phyloP scores from a whole-genome alignment of 2,113 vertebrate genomes.

The Jacana jacana region DNA sequence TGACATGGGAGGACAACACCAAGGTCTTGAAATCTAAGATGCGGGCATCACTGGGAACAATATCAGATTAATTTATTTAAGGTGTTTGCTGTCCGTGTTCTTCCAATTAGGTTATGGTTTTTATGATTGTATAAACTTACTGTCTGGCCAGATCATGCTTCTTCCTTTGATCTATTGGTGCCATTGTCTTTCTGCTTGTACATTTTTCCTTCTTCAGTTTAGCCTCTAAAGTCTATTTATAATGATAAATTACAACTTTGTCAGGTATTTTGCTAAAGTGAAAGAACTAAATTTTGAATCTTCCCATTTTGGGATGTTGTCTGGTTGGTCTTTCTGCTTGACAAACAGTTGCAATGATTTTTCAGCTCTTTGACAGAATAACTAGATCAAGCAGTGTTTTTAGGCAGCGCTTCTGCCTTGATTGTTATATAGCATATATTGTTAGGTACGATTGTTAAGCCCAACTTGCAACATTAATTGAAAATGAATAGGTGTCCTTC shows the following conservation, averaged over 20 bases:
- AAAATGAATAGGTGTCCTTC: not conserved
- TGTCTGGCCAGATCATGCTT: not conserved
- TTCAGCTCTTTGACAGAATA: not conserved
- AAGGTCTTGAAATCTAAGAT: not conserved
- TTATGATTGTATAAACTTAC: not conserved
- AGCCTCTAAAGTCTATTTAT: not conserved
- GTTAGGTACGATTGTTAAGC: not conserved
- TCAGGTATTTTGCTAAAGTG: not conserved
- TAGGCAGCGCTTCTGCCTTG: not conserved
- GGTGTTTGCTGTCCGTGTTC: not conserved
- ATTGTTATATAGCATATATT: not conserved
- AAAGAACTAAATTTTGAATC: not conserved
- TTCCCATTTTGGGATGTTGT: not conserved
- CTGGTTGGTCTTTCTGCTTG: not conserved
- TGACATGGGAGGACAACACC: not conserved
- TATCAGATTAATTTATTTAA: not conserved
- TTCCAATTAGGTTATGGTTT: not conserved
- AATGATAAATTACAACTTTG: not conserved
- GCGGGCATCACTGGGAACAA: not conserved
- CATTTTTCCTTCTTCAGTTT: not conserved
- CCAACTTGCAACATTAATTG: not conserved
- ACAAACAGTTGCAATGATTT: not conserved
- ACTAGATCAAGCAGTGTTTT: not conserved
- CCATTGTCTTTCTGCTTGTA: not conserved
- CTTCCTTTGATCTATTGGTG: not conserved